Base-by-base conservation (phyloP, 1,140 invertebrate species). In the Nasonia giraulti region DNA sequence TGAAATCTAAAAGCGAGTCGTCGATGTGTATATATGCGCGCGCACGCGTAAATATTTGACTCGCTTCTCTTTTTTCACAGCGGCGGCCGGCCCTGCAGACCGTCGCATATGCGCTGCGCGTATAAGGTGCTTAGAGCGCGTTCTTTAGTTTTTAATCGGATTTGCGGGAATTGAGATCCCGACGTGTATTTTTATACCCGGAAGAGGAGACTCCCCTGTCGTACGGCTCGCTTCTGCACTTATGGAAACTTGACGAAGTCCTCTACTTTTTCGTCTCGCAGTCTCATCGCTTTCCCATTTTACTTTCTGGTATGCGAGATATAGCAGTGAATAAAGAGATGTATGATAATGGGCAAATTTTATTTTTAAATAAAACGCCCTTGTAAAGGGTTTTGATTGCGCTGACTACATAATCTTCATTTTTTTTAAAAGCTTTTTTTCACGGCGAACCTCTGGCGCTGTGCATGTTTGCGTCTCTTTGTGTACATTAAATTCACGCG, bases 151-250 rank as follows among this genome's bases (percentile, higher is more conserved):
- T 79, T 62, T 74, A 81, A 81, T 81, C 40, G 37, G 80, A 81
- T 81, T 81, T 71, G 80, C 40, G 33, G 23, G 55, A 81, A 81
- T 81, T 71, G 80, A 81, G 80, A 81, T 73, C 47, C n/a, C 12
- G 8, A n/a, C 55, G 55, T n/a, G 77, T 37, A 14, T 44, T n/a
- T 47, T 47, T 76, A 12, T 76, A 76, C 17, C 3, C 55, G 31
- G 2, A 23, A 2, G 74, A 33, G 4, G 40, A 8, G 6, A 44
- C 33, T n/a, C 74, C 11, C 3, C 10, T 27, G 8, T 71, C 68
- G 23, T 71, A 31, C 17, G 27, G n/a, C 44, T 76, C 73, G 44
- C 6, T 76, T 17, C n/a, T 66, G 55, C 44, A 33, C 37, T 37
- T 31, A 17, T 40, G 73, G 37, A 75, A 75, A 44, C 37, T 44